Evolutionary conservation across 2,888 invertebrate genomes (phyloP), one percentile per base, ranked within the genome.

Genomic region (Luperina nickerlii): DNA sequence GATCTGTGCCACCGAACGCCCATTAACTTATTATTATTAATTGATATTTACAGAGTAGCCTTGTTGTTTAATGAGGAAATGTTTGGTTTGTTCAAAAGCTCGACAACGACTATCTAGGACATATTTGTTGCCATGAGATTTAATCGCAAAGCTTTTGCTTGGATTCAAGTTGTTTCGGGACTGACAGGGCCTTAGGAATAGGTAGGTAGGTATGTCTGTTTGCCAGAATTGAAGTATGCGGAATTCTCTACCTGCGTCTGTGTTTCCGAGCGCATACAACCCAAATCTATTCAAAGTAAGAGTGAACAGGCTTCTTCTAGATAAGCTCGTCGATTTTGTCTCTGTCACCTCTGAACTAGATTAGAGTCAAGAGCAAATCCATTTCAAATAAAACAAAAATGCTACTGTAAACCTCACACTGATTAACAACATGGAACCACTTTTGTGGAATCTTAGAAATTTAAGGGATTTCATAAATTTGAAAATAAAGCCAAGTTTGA

Each of bases 1-100:
- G 78, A 89, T 85, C 88, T 90, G 89, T 87, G 90, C 85, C 91
- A 88, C 84, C 65, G 78, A 62, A 62, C 45, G 69, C n/a, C 60
- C 72, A 85, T 78, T 69, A 71, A 67, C 68, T 68, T 76, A 63
- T 83, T 57, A 63, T 83, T 57, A 85, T 81, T 82, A 89, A 88
- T 86, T 85, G 67, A 51, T 82, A 60, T 74, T 42, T n/a, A 68
- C 63, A 65, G 18, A 71, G 66, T 4, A 68, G n/a, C 62, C 0
- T 57, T 48, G 62, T 72, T 62, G 71, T 71, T 66, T 76, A 38
- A 45, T 45, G 15, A 63, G 38, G 57, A 68, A 73, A 54, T 62
- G n/a, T 54, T 84, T 62, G 60, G 8, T 32, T 71, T 57, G 57
- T 60, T 60, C 11, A 51, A 70, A 81, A 67, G 54, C 62, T 81